Base-by-base conservation (phyloP, 1,140 invertebrate species). In the Schlechtendalia chinensis region DNA sequence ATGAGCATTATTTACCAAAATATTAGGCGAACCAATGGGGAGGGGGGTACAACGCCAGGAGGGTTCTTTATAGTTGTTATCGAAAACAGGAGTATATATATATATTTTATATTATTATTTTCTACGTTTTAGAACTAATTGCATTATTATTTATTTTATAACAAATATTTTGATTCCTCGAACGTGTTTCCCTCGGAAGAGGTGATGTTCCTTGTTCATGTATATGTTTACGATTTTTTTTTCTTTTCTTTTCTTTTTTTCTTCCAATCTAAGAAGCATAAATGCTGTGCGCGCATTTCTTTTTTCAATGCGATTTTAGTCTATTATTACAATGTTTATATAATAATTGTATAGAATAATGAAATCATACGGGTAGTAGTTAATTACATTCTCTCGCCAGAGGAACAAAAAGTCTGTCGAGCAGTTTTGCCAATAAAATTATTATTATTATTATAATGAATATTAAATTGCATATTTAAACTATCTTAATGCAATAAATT, bases 301-400 rank as follows among this genome's bases (percentile, higher is more conserved):
- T 24, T 71, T 54, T 32, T 16, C 24, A 24, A 54, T 54, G 10
- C 22, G 53, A 72, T 54, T 53, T 72, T 72, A 72, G 69, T 72
- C 69, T 72, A 54, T 72, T 63, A 72, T 53, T 72, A 54, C 50
- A 29, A 69, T 59, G 24, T 69, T 8, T 50, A 69, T 69, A 72
- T 54, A 29, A 54, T 54, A n/a, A 24, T 24, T 54, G 19, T 71
- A 71, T 53, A 72, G 69, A 29, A 54, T 54, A 72, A 72, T 54
- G 47, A 72, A 54, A 72, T 54, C 69, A 72, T 72, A 72, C 69
- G 69, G 69, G 69, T 72, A 72, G 50, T 72, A 72, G 69, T 72
- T 72, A 72, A 72, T 72, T 72, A 72, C 17, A 72, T 72, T 72
- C 16, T 54, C 69, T 72, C 50, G 69, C 69, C 27, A 53, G 69